Evolutionary conservation across 2,113 vertebrate species (phyloP).

Genomic region (Gnathonemus echidnorhynchus): DNA sequence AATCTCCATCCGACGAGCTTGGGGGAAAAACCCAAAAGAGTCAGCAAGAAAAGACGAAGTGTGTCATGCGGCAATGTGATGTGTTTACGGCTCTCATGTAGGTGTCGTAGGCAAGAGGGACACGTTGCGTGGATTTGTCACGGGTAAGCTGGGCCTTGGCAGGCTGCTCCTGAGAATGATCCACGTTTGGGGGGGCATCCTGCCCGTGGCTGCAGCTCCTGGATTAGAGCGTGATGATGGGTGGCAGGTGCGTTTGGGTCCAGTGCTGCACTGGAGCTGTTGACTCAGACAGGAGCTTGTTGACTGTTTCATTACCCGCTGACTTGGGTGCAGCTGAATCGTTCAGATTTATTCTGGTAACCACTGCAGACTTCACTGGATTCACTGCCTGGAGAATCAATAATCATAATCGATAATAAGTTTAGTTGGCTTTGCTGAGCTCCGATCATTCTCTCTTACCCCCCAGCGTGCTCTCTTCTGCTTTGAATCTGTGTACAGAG

Average conservation of each 20-base stretch:
- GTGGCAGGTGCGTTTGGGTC: background rate
- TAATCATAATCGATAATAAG: constrained; percentile 54
- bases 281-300: constrained; percentile 62
- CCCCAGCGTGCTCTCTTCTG: constrained; percentile 53
- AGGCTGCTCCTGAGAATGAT: constrained; percentile 37
- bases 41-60: background rate
- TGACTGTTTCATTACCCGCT: constrained; percentile 57
- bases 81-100: constrained; percentile 38
- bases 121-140: constrained; percentile 59
- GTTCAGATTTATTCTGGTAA: constrained; percentile 66
- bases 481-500: constrained; percentile 30
- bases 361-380: constrained; percentile 72
- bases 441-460: constrained; percentile 45
- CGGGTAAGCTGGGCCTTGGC: constrained; percentile 60
- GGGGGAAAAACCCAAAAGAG: background rate
- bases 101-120: constrained; percentile 45
- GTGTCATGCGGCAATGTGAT: background rate
- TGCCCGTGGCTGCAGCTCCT: constrained; percentile 37
- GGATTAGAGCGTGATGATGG: constrained; percentile 47
- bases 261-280: constrained; percentile 37
- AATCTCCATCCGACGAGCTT: background rate
- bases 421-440: constrained; percentile 67
- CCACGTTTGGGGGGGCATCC: constrained; percentile 38
- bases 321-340: constrained; percentile 65
- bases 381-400: constrained; percentile 64